These are phyloP conservation scores for Portevinia maculata DNA, from an alignment of 2,888 invertebrate species.

Conservation along the genomic window DNA sequence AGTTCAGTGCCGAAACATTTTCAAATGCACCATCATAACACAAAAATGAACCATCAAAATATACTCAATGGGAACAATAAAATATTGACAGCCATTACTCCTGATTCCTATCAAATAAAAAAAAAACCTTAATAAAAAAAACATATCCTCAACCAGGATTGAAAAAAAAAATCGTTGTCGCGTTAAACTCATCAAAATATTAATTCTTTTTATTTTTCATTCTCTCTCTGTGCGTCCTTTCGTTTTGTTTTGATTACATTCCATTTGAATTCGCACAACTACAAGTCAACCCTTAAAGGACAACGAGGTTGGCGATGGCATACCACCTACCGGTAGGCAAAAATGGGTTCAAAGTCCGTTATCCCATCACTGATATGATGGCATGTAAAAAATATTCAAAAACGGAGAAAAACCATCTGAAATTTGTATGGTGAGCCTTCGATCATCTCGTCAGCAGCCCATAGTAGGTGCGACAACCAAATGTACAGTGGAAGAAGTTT, in stretches of 20 bases:
- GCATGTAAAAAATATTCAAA: slow-evolving; percentile 27
- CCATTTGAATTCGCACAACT: slow-evolving; percentile 42
- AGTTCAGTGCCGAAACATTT: slow-evolving; percentile 26
- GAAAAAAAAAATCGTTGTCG: slow-evolving; percentile 3
- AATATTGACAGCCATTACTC: slow-evolving; percentile 70
- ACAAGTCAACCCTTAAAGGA: slow-evolving; percentile 22
- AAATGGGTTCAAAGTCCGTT: slow-evolving; percentile 34
- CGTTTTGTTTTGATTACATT: slow-evolving; percentile 54
- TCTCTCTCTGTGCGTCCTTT: neutral
- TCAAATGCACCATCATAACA: slow-evolving; percentile 37
- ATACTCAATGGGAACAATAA: slow-evolving; percentile 65
- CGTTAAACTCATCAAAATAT: slow-evolving; percentile 59
- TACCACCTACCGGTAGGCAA: slow-evolving; percentile 8
- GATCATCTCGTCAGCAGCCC: slow-evolving; percentile 8
- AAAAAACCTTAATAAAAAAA: slow-evolving; percentile 10
- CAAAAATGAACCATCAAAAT: slow-evolving; percentile 59
- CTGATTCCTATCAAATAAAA: slow-evolving; percentile 59
- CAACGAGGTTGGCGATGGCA: neutral
- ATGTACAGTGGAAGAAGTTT: slow-evolving; percentile 14
- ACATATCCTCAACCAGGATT: neutral
- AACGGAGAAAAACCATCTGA: slow-evolving; percentile 6
- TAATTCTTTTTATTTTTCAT: neutral
- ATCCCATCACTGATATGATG: slow-evolving; percentile 44
- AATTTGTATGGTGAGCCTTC: slow-evolving; percentile 24
- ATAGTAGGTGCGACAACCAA: neutral